Evolutionary conservation across 2,797 vertebrate genomes (phyloP).

Genomic region (Anomalospiza imberbis): DNA sequence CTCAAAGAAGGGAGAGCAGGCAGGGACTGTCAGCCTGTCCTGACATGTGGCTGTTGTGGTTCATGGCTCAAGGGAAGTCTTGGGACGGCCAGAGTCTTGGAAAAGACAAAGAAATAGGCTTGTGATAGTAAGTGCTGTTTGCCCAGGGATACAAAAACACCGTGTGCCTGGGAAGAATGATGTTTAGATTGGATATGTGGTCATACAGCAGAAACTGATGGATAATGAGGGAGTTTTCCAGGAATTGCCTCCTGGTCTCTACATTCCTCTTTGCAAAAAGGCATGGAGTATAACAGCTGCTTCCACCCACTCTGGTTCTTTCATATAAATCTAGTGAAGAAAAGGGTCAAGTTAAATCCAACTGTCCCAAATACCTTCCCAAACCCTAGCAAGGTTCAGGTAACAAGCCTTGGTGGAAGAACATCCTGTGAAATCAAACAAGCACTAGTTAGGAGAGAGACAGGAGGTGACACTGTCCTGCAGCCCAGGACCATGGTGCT

Average conservation of each 20-base stretch:
- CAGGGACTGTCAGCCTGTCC: background rate
- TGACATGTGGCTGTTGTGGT: background rate
- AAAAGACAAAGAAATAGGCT: background rate
- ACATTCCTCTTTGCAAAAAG: background rate
- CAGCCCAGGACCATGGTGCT: accelerated
- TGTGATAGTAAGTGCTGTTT: background rate
- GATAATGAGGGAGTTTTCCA: background rate
- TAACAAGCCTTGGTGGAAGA: background rate
- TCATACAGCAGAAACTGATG: background rate
- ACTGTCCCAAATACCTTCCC: background rate
- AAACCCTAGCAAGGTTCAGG: background rate
- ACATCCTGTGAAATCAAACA: background rate
- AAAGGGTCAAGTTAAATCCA: background rate
- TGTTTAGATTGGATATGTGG: background rate
- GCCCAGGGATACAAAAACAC: background rate
- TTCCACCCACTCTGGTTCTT: background rate
- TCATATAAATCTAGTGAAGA: background rate
- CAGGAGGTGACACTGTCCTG: background rate
- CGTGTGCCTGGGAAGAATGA: background rate
- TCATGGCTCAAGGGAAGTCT: background rate
- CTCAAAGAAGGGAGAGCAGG: background rate
- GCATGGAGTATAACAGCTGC: background rate
- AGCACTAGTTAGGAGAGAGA: background rate
- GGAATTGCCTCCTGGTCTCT: background rate
- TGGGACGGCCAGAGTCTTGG: background rate